A percentile compares a stretch with the other conserved stretches of the same genome.
Evolutionary conservation across 1,140 invertebrate species (phyloP).

Genomic region (Pogonomyrmex californicus): DNA sequence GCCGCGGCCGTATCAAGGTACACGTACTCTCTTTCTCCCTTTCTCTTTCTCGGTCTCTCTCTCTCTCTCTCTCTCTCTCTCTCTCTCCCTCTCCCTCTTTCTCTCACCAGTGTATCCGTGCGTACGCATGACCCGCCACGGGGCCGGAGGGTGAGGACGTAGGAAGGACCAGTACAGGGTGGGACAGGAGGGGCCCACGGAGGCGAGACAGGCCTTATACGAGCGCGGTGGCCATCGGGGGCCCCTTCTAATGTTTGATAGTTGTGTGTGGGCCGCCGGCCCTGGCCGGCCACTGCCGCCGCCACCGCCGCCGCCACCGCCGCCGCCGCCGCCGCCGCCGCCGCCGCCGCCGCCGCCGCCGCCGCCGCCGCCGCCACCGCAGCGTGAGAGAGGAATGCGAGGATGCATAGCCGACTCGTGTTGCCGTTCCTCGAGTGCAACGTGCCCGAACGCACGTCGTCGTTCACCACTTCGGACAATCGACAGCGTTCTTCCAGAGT

Average conservation of each 20-base stretch:
- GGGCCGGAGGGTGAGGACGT: conserved; percentile 52
- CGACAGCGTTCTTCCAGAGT: conserved; percentile 61
- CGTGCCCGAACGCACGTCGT: conserved; percentile 65
- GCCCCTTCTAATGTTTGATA: conserved; percentile 78
- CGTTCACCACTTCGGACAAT: conserved; percentile 70
- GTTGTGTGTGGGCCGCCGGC: conserved; percentile 81
- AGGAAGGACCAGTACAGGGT: conserved; percentile 50
- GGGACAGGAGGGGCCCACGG: conserved; percentile 54
- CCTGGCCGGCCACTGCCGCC: conserved; percentile 71
- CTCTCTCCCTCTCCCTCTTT: conserved; percentile 8
- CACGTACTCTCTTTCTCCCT: conserved; percentile 43
- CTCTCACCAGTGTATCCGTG: conserved; percentile 23
- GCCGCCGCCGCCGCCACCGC: conserved; percentile 72
- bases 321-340: too few relatives aligned
- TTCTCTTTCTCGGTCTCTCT: too few relatives aligned
- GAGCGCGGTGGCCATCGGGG: conserved; percentile 72
- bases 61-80: too few relatives aligned
- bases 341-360: conserved; percentile 73
- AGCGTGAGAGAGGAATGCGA: conserved; percentile 85
- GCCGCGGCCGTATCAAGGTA: conserved; percentile 37
- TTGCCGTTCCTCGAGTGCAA: conserved; percentile 74
- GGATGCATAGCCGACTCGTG: conserved; percentile 82
- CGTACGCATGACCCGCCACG: conserved; percentile 48
- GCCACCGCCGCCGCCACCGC: too few relatives aligned
- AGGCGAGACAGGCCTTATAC: conserved; percentile 74